These are phyloP conservation scores for Nannobrachium achirus DNA, from an alignment of 2,113 vertebrate species.

Conservation along the genomic window DNA sequence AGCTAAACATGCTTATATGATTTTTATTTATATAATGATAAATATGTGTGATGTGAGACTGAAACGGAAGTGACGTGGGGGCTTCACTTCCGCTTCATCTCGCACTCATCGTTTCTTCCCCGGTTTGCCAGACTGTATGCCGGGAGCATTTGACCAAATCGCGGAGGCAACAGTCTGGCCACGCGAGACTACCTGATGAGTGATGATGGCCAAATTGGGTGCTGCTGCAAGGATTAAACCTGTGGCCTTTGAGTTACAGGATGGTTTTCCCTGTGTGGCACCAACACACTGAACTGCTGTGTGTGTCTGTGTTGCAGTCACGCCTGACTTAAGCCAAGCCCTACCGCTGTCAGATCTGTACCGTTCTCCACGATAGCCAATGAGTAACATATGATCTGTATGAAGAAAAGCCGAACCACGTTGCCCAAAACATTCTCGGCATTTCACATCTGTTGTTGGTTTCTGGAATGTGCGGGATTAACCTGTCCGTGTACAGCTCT, in stretches of 20 bases:
- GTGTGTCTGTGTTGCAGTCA: conserved; percentile 1
- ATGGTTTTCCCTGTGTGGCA: not conserved
- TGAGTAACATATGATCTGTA: conserved; percentile 51
- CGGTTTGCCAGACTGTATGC: no score
- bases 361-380: conserved; percentile 30
- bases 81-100: no score
- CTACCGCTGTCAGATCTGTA: conserved; percentile 18
- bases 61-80: no score
- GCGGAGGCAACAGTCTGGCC: no score
- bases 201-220: no score
- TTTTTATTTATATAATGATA: no score
- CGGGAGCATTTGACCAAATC: no score
- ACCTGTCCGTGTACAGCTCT: not conserved
- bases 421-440: conserved; percentile 7
- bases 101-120: no score
- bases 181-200: no score
- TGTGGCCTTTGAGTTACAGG: not conserved
- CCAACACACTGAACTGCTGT: not conserved
- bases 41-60: no score
- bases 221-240: no score
- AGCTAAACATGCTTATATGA: no score
- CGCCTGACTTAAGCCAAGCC: conserved; percentile 20
- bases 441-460: conserved; percentile 50
- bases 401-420: conserved; percentile 26
- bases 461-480: conserved; percentile 24